Base-by-base conservation (phyloP, 2,113 vertebrate species). In the Cololabis saira region DNA sequence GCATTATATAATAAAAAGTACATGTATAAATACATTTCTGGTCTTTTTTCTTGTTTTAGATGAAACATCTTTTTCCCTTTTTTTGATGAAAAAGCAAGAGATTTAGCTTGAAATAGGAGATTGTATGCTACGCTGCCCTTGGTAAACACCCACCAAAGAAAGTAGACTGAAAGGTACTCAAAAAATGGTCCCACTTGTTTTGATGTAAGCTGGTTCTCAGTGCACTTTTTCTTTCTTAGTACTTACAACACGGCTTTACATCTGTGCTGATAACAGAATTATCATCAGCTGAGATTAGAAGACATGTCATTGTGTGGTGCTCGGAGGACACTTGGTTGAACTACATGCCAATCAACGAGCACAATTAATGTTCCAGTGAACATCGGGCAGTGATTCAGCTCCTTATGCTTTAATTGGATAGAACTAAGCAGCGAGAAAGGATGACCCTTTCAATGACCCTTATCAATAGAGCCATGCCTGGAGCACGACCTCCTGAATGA, bases 401-500 rank as follows among this genome's bases (percentile, higher is more conserved):
- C 56, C 78, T 67, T 72, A 85, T 80, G 75, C 74, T 78, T 64
- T 86, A 87, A 85, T 87, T 88, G 83, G 81, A 84, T 78, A 72
- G 70, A 88, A 82, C 76, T 74, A 71, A 83, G 89, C 77, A 61
- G 58, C 62, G 71, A 80, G 67, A 47, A 47, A 70, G 60, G 78
- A 72, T 54, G 85, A 91, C 90, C 91, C 82, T 62, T 85, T 54
- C 66, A 51, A 16, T 85, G 89, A 93, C 89, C 89, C 80, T 76
- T 81, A 73, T 80, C 83, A 83, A 84, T 84, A 70, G 61, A 71
- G 56, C 70, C 15, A 27, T 83, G 85, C 76, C 85, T 73, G 74
- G 70, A 86, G 87, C 79, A 76, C 75, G 83, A 82, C 87, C 87
- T 80, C 53, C 74, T 76, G 78, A 82, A 69, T 88, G 88, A 92